Evolutionary conservation across 2,797 vertebrate genomes (phyloP).

Genomic region (Botia kubotai): DNA sequence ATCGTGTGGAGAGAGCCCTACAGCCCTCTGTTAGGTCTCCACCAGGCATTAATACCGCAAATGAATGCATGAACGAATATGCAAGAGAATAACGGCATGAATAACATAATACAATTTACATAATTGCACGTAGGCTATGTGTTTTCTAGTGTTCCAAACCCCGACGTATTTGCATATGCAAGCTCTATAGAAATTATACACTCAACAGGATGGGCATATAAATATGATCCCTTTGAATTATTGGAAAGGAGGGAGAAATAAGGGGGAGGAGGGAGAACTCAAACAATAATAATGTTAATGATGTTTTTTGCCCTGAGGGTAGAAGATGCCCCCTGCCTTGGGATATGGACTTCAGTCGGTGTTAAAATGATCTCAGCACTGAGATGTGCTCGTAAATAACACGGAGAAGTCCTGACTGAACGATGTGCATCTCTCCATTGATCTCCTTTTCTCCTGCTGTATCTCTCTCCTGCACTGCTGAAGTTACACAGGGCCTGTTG

Average conservation of each 20-base stretch:
- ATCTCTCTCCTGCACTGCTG: conserved; percentile 17
- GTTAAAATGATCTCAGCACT: conserved; percentile 64
- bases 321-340: conserved; percentile 68
- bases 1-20: conserved; percentile 69
- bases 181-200: conserved; percentile 80
- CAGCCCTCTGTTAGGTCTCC: conserved; percentile 67
- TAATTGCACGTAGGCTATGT: conserved; percentile 80
- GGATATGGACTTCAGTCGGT: conserved; percentile 70
- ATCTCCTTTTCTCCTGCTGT: conserved; percentile 3
- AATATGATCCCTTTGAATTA: conserved; percentile 81
- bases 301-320: conserved; percentile 74
- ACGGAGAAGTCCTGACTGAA: conserved; percentile 50
- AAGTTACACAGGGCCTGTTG: conserved; percentile 21
- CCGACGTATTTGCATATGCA: conserved; percentile 78
- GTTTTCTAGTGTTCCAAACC: conserved; percentile 74
- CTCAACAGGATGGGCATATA: conserved; percentile 80
- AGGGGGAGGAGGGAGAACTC: conserved; percentile 61
- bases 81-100: conserved; percentile 80
- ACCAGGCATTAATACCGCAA: conserved; percentile 76
- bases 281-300: conserved; percentile 81
- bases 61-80: conserved; percentile 82
- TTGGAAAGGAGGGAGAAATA: conserved; percentile 43
- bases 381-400: conserved; percentile 73
- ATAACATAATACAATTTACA: conserved; percentile 82
- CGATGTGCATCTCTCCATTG: conserved; percentile 29